Percentiles rank a stretch among this genome's conserved stretches.
Evolutionary conservation across 1,140 invertebrate genomes (phyloP).

Genomic region (Camponotus pennsylvanicus): DNA sequence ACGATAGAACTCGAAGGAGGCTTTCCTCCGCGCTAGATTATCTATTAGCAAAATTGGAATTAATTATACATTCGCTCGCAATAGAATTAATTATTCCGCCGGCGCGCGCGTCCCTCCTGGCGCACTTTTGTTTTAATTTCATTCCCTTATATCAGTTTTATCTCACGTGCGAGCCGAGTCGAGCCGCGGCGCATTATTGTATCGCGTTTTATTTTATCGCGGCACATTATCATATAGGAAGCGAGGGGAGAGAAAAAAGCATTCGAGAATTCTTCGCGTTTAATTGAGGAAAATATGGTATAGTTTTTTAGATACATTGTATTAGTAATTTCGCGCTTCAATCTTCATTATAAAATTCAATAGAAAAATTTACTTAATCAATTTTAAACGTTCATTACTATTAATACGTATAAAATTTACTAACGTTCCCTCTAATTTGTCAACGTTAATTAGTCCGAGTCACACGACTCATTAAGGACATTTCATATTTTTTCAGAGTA

Average conservation of each 20-base stretch:
- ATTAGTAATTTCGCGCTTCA: neutral
- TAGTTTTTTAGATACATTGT: neutral
- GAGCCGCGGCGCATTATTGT: slow-evolving; percentile 21
- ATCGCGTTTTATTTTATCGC: slow-evolving; percentile 43
- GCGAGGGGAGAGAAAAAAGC: slow-evolving; percentile 15
- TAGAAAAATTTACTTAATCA: neutral
- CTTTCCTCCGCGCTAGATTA: neutral
- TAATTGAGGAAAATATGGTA: neutral
- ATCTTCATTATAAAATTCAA: neutral
- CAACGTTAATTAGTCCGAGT: neutral
- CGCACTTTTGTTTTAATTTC: slow-evolving; percentile 48
- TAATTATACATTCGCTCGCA: slow-evolving; percentile 40
- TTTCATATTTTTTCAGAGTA: slow-evolving; percentile 4
- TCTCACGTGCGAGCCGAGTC: slow-evolving; percentile 46
- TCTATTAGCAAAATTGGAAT: slow-evolving; percentile 56
- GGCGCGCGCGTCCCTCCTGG: neutral
- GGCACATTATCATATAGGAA: slow-evolving; percentile 11
- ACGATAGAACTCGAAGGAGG: slow-evolving; percentile 29
- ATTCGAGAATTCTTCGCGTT: slow-evolving; percentile 18
- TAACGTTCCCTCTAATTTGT: neutral
- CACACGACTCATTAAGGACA: slow-evolving; percentile 8
- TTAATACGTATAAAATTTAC: neutral
- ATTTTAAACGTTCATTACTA: neutral
- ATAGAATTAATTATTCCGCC: slow-evolving; percentile 40
- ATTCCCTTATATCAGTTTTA: slow-evolving; percentile 27